A percentile compares a stretch with the other conserved stretches of the same genome.
These are phyloP conservation scores for Hippasteria phrygiana DNA, from an alignment of 53 echinoderm and acorn worm species.

Conservation along the genomic window DNA sequence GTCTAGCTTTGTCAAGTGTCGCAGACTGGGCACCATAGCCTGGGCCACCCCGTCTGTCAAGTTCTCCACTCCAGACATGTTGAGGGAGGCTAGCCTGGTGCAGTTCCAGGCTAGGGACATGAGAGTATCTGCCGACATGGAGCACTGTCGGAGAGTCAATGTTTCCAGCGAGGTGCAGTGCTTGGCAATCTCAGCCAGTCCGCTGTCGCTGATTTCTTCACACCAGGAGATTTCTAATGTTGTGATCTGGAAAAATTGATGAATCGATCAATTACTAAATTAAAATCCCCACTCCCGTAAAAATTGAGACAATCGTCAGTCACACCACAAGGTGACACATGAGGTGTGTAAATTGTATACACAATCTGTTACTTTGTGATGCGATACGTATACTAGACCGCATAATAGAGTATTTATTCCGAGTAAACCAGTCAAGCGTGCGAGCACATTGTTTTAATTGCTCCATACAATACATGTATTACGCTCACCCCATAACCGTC, in stretches of 20 bases:
- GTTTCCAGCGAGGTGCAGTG: conserved; percentile 76
- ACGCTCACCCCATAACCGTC: too few relatives aligned
- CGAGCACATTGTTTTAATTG: too few relatives aligned
- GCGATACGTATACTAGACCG: too few relatives aligned
- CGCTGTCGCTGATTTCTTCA: conserved; percentile 83
- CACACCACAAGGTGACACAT: too few relatives aligned
- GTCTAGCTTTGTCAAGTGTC: conserved; percentile 74
- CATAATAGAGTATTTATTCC: too few relatives aligned
- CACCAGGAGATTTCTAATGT: conserved; percentile 89
- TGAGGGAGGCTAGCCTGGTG: conserved; percentile 70
- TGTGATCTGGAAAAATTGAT: conserved; percentile 66
- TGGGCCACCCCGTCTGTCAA: conserved; percentile 75
- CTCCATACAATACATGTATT: too few relatives aligned
- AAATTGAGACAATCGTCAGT: too few relatives aligned
- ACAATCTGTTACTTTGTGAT: too few relatives aligned
- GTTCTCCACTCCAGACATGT: conserved; percentile 79
- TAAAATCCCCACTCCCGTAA: too few relatives aligned
- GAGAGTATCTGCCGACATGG: conserved; percentile 64
- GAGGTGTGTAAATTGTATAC: too few relatives aligned
- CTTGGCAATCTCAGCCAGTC: conserved; percentile 67
- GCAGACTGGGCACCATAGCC: conserved; percentile 71
- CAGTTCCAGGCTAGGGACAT: conserved; percentile 79
- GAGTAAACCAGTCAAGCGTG: too few relatives aligned
- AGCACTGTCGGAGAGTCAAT: conserved; percentile 76
- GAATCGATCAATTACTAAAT: neutral